phyloP scores from a whole-genome alignment of 2,797 vertebrate genomes.

The Syngnathus rostellatus region DNA sequence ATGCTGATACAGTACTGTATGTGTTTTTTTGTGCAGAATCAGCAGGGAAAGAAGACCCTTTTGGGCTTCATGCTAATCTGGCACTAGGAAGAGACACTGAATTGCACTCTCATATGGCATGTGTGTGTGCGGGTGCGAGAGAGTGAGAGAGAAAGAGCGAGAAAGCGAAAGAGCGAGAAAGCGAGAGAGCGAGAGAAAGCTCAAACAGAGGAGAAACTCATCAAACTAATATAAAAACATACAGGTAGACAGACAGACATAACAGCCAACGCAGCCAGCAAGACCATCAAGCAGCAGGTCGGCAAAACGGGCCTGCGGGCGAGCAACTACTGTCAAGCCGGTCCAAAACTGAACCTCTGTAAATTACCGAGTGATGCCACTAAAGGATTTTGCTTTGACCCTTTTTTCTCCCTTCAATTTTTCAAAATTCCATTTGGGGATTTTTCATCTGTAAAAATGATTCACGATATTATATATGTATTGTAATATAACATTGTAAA shows the following conservation, averaged over 20 bases:
- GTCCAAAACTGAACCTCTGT: slow-evolving; percentile 48
- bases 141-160: too few species aligned
- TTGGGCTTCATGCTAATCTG: not conserved
- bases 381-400: slow-evolving; percentile 52
- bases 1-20: not conserved
- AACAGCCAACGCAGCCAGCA: not conserved
- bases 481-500: not conserved
- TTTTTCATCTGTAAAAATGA: slow-evolving; percentile 46
- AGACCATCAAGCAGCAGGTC: not conserved
- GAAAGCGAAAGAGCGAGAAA: too few species aligned
- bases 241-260: slow-evolving; percentile 9
- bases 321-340: not conserved
- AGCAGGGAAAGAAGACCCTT: not conserved
- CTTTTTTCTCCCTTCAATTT: slow-evolving; percentile 25
- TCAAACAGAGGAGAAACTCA: not conserved
- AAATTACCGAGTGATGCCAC: slow-evolving; percentile 45
- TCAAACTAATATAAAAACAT: not conserved
- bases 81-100: not conserved
- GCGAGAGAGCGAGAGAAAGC: not conserved
- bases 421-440: slow-evolving; percentile 51
- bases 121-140: not conserved
- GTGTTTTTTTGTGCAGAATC: not conserved
- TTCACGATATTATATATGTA: not conserved
- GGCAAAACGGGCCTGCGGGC: not conserved
- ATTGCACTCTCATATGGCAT: not conserved